Conservation (phyloP, 2,797 vertebrate genomes). For the Crenuchus spilurus region DNA sequence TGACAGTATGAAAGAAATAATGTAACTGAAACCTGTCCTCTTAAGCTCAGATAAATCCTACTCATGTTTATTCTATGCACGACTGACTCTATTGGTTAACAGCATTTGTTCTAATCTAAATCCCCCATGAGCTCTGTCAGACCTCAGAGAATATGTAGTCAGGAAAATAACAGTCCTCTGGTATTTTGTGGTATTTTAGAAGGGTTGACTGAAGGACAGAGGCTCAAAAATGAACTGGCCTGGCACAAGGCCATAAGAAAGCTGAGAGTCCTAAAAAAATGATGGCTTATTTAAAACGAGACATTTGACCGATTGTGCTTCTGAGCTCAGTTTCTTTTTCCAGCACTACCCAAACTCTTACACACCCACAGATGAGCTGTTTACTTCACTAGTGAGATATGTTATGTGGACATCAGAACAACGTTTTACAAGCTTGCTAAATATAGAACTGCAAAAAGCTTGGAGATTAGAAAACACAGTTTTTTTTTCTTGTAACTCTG, state of each 20-base stretch:
- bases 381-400: neutral
- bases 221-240: neutral
- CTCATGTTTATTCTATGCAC: no score
- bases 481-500: neutral
- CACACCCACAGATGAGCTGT: neutral
- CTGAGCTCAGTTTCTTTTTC: neutral
- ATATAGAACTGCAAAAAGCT: neutral
- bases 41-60: no score
- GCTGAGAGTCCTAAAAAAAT: neutral
- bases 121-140: no score
- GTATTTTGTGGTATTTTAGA: neutral
- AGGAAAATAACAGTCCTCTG: neutral
- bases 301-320: neutral
- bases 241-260: neutral
- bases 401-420: no score
- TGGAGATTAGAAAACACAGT: neutral
- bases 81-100: no score
- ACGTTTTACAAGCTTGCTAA: neutral
- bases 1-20: neutral
- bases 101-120: no score
- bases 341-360: neutral
- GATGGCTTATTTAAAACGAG: neutral
- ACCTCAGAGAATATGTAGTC: neutral
- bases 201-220: slow-evolving; percentile 1
- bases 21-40: no score